Evolutionary conservation across 53 echinoderm and acorn worm species (phyloP).

Genomic region (Paelopatides confundens): DNA sequence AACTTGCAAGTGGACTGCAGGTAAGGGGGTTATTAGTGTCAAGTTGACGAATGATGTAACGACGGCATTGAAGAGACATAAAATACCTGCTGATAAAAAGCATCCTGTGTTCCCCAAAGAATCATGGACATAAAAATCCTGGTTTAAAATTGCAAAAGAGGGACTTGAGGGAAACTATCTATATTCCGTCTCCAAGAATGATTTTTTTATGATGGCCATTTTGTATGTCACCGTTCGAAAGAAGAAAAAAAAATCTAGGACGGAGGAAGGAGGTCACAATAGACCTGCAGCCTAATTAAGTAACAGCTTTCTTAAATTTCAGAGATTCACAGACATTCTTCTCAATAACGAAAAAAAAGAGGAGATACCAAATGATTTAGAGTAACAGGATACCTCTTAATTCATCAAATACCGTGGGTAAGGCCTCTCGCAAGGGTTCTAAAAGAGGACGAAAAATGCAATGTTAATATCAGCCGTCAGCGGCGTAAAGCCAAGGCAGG

Average conservation of each 20-base stretch:
- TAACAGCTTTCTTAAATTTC: slow-evolving; percentile 23
- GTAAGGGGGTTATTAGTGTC: too few species aligned
- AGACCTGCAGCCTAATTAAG: slow-evolving; percentile 27
- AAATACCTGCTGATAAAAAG: not conserved
- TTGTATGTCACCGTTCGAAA: not conserved
- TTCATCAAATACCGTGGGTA: not conserved
- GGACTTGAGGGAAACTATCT: too few species aligned
- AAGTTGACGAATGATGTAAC: too few species aligned
- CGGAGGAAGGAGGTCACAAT: slow-evolving; percentile 16
- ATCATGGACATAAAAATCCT: not conserved
- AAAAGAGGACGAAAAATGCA: not conserved
- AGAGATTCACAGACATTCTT: slow-evolving; percentile 16
- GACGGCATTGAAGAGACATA: not conserved
- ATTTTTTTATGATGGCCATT: not conserved
- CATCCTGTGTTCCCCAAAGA: not conserved
- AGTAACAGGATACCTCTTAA: slow-evolving; percentile 38
- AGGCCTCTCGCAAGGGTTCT: not conserved
- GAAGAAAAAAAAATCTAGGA: slow-evolving; percentile 15
- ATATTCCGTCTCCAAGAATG: not conserved
- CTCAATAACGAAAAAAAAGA: not conserved
- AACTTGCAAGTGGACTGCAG: too few species aligned
- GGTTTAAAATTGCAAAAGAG: too few species aligned
- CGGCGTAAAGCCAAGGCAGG: not conserved
- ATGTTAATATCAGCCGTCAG: slow-evolving; percentile 9
- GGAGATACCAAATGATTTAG: slow-evolving; percentile 23